phyloP scores from a whole-genome alignment of 1,140 invertebrate species.

The Leptinotarsa lineolata region DNA sequence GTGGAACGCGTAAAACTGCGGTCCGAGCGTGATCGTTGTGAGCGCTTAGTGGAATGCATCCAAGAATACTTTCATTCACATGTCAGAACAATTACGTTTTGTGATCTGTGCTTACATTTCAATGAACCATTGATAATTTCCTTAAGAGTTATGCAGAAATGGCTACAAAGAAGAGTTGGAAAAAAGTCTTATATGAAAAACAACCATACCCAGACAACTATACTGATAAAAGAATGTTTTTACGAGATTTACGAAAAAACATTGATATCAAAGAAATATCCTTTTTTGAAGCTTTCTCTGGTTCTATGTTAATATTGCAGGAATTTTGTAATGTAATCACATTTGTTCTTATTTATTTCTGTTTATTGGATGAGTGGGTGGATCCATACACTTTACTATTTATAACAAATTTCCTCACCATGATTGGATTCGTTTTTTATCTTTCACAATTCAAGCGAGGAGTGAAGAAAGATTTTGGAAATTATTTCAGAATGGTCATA shows the following conservation, averaged over 20 bases:
- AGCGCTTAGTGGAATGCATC: no score
- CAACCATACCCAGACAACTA: slow-evolving; percentile 89
- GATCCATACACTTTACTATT: slow-evolving; percentile 66
- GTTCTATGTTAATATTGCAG: slow-evolving; percentile 73
- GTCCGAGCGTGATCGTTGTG: no score
- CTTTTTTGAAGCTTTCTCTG: slow-evolving; percentile 69
- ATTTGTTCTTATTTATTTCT: slow-evolving; percentile 76
- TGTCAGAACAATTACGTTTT: no score
- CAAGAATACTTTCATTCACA: no score
- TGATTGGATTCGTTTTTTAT: slow-evolving; percentile 63
- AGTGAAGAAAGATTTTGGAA: slow-evolving; percentile 39
- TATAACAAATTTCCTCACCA: slow-evolving; percentile 60
- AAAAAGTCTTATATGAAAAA: slow-evolving; percentile 88
- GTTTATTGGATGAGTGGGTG: slow-evolving; percentile 70
- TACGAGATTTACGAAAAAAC: slow-evolving; percentile 86
- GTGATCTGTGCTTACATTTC: no score
- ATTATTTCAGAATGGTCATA: slow-evolving; percentile 64
- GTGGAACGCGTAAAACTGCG: no score
- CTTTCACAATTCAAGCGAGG: slow-evolving; percentile 47
- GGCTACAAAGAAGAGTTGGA: slow-evolving; percentile 62
- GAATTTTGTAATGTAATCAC: slow-evolving; percentile 76
- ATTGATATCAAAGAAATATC: slow-evolving; percentile 74
- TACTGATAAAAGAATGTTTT: slow-evolving; percentile 78
- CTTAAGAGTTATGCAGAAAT: background rate
- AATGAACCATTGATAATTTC: no score